phyloP scores from a whole-genome alignment of 2,113 vertebrate genomes.

The Jacana jacana region DNA sequence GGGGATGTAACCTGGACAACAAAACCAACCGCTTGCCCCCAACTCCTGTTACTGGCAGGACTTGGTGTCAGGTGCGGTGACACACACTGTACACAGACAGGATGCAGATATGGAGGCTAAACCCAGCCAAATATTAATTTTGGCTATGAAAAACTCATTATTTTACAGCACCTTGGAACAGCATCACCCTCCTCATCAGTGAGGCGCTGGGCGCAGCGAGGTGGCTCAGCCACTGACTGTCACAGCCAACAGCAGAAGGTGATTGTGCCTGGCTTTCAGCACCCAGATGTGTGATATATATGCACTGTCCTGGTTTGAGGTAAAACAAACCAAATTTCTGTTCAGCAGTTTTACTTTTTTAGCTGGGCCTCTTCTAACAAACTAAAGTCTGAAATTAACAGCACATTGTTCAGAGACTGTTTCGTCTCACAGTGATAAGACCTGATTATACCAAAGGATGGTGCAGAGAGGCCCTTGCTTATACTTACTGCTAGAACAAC shows the following conservation, averaged over 20 bases:
- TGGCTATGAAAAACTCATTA: background rate
- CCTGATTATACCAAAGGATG: no score
- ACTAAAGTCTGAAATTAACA: no score
- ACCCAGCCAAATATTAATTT: background rate
- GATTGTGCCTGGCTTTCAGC: background rate
- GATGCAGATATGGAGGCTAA: background rate
- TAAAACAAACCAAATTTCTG: no score
- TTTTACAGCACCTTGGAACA: background rate
- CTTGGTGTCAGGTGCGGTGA: background rate
- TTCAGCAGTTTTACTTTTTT: no score
- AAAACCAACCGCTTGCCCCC: fast-evolving
- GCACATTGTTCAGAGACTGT: no score
- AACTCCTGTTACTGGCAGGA: background rate
- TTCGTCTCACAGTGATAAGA: no score
- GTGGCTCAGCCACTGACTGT: background rate
- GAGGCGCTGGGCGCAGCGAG: background rate
- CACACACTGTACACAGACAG: background rate
- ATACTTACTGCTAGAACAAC: no score
- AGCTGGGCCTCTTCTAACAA: no score
- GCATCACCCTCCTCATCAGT: background rate
- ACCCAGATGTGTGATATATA: background rate
- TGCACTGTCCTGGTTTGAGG: no score
- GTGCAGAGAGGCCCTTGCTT: no score
- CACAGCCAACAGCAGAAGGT: background rate
- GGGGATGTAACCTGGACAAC: background rate